Evolutionary conservation across 30 jellyfish, hydroid and myxozoan genomes (phyloP).

Genomic region (Rhopilema esculentum): DNA sequence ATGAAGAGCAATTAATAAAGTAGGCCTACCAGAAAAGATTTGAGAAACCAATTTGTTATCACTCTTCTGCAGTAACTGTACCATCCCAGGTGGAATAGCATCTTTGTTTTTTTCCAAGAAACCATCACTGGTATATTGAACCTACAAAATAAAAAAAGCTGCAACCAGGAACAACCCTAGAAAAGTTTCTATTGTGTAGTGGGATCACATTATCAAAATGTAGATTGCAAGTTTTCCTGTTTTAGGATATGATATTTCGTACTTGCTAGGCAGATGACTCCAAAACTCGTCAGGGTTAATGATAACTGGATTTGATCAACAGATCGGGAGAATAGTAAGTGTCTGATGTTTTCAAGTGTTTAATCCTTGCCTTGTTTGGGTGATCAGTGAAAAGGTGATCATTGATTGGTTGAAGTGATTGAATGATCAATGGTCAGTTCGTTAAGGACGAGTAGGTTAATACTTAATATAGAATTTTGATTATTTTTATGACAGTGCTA

Average conservation of each 20-base stretch:
- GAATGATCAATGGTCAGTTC: background rate
- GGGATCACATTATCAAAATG: background rate
- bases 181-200: background rate
- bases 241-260: background rate
- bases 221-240: background rate
- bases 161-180: no score
- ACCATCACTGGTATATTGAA: slow-evolving; percentile 59
- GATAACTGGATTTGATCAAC: no score
- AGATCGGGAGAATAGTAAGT: no score
- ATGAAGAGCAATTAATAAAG: background rate
- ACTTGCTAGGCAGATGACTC: background rate
- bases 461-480: no score
- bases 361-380: no score
- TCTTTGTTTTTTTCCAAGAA: slow-evolving; percentile 79
- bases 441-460: background rate
- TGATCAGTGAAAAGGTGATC: background rate
- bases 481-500: no score
- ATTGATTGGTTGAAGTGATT: background rate
- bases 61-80: slow-evolving; percentile 59
- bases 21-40: slow-evolving; percentile 58
- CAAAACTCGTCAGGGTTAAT: background rate
- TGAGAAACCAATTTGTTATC: slow-evolving; percentile 56
- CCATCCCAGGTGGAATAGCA: slow-evolving; percentile 65
- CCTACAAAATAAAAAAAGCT: slow-evolving; percentile 21
- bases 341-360: no score